phyloP scores from a whole-genome alignment of 2,888 invertebrate genomes.

The Synergus laeviventris region DNA sequence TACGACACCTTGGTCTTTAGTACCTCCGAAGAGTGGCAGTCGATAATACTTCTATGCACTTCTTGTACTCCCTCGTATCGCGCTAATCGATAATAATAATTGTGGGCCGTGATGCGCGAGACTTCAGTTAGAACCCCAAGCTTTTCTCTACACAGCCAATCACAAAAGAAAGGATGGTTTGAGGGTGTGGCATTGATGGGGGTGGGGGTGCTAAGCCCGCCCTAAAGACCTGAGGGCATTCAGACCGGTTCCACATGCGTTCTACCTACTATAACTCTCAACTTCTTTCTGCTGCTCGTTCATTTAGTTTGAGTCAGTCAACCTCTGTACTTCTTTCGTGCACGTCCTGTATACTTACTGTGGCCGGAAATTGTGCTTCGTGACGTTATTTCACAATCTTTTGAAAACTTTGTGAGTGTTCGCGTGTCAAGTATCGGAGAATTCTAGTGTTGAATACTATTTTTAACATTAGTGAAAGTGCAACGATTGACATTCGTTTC shows the following conservation, averaged over 20 bases:
- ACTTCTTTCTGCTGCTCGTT: conserved; percentile 38
- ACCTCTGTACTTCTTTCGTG: conserved; percentile 55
- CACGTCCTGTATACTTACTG: conserved; percentile 43
- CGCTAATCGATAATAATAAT: conserved; percentile 42
- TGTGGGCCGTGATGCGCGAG: conserved; percentile 35
- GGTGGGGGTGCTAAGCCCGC: conserved; percentile 26
- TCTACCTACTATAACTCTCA: too few species aligned
- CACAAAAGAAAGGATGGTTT: conserved; percentile 61
- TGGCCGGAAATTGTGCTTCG: background rate
- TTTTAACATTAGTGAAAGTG: too few species aligned
- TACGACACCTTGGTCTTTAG: conserved; percentile 40
- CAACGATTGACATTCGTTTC: too few species aligned
- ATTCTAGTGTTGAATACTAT: too few species aligned
- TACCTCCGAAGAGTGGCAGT: conserved; percentile 35
- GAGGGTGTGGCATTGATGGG: conserved; percentile 57
- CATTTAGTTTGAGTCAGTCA: conserved; percentile 55
- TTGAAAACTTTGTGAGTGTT: too few species aligned
- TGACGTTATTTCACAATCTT: too few species aligned
- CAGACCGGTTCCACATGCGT: conserved; percentile 19
- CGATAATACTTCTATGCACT: conserved; percentile 38
- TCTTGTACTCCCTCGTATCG: conserved; percentile 39
- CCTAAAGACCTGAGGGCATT: conserved; percentile 38
- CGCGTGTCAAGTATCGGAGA: too few species aligned
- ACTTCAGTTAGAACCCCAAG: conserved; percentile 21
- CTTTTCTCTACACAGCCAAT: conserved; percentile 57